phyloP scores from a whole-genome alignment of 2,888 invertebrate genomes.

The Heliconius charithonia region DNA sequence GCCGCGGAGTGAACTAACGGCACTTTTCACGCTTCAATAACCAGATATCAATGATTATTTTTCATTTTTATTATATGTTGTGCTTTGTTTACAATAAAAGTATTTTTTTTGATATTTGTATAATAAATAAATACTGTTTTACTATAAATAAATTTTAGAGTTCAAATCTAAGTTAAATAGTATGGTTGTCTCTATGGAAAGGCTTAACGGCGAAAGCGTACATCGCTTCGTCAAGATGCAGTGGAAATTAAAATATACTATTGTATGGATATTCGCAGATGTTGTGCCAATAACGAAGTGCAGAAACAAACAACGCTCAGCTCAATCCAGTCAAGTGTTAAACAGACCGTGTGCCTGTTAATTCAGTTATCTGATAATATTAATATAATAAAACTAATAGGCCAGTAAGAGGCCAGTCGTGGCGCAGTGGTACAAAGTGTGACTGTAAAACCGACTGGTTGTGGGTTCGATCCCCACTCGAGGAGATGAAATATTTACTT shows the following conservation, averaged over 20 bases:
- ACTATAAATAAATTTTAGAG: background rate
- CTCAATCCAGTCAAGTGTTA: slow-evolving; percentile 34
- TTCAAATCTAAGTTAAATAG: background rate
- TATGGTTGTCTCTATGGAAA: background rate
- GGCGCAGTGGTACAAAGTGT: no score
- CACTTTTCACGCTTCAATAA: slow-evolving; percentile 69
- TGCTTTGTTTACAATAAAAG: slow-evolving; percentile 16
- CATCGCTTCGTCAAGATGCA: background rate
- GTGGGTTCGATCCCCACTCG: no score
- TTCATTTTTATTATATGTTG: slow-evolving; percentile 33
- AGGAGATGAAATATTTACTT: no score
- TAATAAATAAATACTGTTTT: background rate
- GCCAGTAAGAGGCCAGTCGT: no score
- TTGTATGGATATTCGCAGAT: slow-evolving; percentile 32
- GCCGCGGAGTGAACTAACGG: slow-evolving; percentile 67
- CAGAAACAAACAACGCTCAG: slow-evolving; percentile 38
- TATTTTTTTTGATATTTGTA: background rate
- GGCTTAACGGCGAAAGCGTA: background rate
- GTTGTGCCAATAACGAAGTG: slow-evolving; percentile 34
- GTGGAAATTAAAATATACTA: slow-evolving; percentile 6
- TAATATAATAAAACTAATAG: slow-evolving; percentile 24
- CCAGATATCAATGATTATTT: slow-evolving; percentile 45
- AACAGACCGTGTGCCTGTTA: slow-evolving; percentile 30
- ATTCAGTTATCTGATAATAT: slow-evolving; percentile 28
- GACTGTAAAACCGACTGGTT: no score